Evolutionary conservation across 2,888 invertebrate species (phyloP), one percentile per base, ranked within the genome.

Genomic region (Allacma fusca): DNA sequence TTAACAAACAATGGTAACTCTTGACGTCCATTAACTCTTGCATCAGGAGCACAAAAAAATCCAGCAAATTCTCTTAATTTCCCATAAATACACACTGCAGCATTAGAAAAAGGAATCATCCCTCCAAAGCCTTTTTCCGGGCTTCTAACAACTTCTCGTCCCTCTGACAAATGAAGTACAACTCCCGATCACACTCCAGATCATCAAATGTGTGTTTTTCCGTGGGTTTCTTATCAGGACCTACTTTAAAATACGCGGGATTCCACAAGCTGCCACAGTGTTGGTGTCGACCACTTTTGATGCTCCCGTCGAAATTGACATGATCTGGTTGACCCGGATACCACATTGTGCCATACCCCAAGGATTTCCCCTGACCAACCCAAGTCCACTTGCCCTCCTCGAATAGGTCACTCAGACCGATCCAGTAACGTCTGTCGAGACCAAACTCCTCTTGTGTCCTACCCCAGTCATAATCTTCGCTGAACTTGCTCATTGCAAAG

Each of bases 241-340:
- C 59, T 1, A 64, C 65, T 21, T 59, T 24, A 28, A 77, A 40
- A 40, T 64, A 77, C 28, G 40, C 64, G 0, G 77, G 79, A 59
- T 79, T 79, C 79, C 79, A 79, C 29, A 79, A 62, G 16, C 40
- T 40, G 16, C 50, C 77, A 44, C 79, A 79, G 50, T 79, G 79
- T 68, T 79, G 77, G 16, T 62, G 65, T 4, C 77, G 57, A 23
- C 75, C 75, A 16, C 40, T 12, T 13, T 16, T 13, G 28, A 34
- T 29, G 7, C 1, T 40, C 12, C 73, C 73, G 28, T 73, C 23
- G 12, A 21, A 16, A 7, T 21, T 13, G 7, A 78, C n/a, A 68
- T 78, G 77, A 67, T 78, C 77, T 23, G 77, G 77, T 44, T 78
- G 77, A 19, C 65, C 74, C 1, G 43, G 62, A 23, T 74, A 78